A percentile compares a stretch with the other conserved stretches of the same genome.
Evolutionary conservation across 1,140 invertebrate genomes (phyloP).

Genomic region (Hyphantria cunea): DNA sequence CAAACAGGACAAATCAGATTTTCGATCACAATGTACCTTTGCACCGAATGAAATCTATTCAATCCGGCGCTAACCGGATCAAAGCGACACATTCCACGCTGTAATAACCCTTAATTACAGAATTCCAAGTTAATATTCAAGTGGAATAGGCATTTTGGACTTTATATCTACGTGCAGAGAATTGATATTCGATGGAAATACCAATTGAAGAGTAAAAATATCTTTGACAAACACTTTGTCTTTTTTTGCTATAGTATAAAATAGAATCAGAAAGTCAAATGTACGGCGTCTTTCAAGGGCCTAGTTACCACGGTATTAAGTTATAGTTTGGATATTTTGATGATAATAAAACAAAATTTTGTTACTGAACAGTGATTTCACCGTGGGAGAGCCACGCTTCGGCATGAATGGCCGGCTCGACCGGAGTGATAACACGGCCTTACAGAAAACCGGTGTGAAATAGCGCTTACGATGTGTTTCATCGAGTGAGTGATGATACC

Average conservation of each 20-base stretch:
- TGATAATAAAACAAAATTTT: background rate
- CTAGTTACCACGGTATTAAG: background rate
- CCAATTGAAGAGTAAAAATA: background rate
- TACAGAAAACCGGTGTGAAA: too few species aligned
- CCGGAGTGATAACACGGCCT: too few species aligned
- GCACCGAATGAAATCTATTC: conserved; percentile 37
- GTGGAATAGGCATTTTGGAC: background rate
- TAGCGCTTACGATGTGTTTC: too few species aligned
- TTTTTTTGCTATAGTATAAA: background rate
- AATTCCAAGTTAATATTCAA: conserved; percentile 12
- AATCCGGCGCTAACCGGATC: conserved; percentile 52
- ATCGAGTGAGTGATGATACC: too few species aligned
- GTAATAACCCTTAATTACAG: conserved; percentile 58
- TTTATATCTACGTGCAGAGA: conserved; percentile 2
- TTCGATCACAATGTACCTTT: conserved; percentile 12
- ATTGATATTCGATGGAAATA: conserved; percentile 1
- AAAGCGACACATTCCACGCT: conserved; percentile 54
- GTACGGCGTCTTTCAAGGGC: too few species aligned
- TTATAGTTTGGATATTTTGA: background rate
- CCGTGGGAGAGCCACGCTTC: too few species aligned
- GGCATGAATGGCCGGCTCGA: too few species aligned
- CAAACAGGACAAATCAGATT: conserved; percentile 21
- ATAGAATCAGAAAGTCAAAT: background rate
- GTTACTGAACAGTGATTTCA: too few species aligned
- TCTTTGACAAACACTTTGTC: conserved; percentile 1